Conservation (phyloP, 2,888 invertebrate genomes). For the Tigriopus californicus region DNA sequence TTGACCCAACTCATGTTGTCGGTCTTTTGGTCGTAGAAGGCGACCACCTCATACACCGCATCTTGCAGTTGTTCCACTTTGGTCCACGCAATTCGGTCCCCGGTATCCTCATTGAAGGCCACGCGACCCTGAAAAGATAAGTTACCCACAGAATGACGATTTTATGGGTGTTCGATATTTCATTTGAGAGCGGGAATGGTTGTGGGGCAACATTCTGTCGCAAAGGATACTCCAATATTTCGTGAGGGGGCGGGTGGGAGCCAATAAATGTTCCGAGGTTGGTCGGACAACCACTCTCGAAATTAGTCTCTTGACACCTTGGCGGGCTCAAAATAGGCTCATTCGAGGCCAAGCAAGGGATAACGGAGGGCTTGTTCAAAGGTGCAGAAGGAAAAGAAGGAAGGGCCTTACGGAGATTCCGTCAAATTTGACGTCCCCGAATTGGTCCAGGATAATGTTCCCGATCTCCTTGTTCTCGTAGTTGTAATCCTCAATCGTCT, state of each 20-base stretch:
- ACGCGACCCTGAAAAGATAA: slow-evolving; percentile 59
- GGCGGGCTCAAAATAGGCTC: too few species aligned
- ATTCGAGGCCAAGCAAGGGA: too few species aligned
- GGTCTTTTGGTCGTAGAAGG: slow-evolving; percentile 86
- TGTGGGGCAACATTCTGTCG: too few species aligned
- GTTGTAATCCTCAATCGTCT: slow-evolving; percentile 80
- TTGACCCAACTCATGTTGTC: slow-evolving; percentile 89
- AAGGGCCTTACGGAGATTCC: slow-evolving; percentile 74
- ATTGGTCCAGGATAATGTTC: slow-evolving; percentile 86
- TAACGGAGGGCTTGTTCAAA: too few species aligned
- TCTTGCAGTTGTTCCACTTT: slow-evolving; percentile 93
- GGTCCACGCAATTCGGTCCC: slow-evolving; percentile 93
- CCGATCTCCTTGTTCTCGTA: slow-evolving; percentile 88
- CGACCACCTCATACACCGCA: slow-evolving; percentile 70
- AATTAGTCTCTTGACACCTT: too few species aligned
- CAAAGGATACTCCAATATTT: too few species aligned
- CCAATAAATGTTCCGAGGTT: too few species aligned
- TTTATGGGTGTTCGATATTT: not conserved
- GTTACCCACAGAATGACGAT: not conserved
- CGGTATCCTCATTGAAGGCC: slow-evolving; percentile 83
- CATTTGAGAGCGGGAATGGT: too few species aligned
- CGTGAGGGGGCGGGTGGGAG: too few species aligned
- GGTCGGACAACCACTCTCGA: too few species aligned
- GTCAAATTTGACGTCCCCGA: slow-evolving; percentile 92
- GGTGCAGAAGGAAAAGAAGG: too few species aligned